Evolutionary conservation across 2,113 vertebrate species (phyloP).

Genomic region (Cepphus grylle): DNA sequence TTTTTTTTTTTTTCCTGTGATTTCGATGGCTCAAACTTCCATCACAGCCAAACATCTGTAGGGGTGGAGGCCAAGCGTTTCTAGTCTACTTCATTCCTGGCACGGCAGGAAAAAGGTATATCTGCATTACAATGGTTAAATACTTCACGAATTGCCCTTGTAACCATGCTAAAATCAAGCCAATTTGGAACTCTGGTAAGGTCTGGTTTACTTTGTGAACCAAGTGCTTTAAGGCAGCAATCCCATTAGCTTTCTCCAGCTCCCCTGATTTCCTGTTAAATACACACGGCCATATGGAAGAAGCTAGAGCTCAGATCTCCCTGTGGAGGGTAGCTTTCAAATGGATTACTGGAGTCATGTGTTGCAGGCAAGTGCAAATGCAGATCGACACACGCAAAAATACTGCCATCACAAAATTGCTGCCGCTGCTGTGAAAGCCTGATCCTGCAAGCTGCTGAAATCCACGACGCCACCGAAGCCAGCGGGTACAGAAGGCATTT

Average conservation of each 20-base stretch:
- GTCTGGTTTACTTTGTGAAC: background rate
- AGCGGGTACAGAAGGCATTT: background rate
- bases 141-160: background rate
- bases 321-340: background rate
- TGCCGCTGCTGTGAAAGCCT: background rate
- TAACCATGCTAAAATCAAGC: background rate
- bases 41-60: background rate
- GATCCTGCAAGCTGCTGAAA: background rate
- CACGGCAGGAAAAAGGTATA: background rate
- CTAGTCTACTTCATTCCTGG: background rate
- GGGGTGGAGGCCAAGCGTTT: background rate
- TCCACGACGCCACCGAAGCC: background rate
- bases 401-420: background rate
- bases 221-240: slow-evolving; percentile 27
- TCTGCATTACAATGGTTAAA: background rate
- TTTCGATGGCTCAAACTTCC: background rate
- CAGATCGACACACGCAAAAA: background rate
- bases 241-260: background rate
- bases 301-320: slow-evolving; percentile 7
- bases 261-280: background rate
- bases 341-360: background rate
- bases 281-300: background rate
- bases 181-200: background rate
- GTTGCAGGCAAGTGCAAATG: background rate
- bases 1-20: background rate